Conservation (phyloP, 2,113 vertebrate genomes). For the Lophotis ruficrista region DNA sequence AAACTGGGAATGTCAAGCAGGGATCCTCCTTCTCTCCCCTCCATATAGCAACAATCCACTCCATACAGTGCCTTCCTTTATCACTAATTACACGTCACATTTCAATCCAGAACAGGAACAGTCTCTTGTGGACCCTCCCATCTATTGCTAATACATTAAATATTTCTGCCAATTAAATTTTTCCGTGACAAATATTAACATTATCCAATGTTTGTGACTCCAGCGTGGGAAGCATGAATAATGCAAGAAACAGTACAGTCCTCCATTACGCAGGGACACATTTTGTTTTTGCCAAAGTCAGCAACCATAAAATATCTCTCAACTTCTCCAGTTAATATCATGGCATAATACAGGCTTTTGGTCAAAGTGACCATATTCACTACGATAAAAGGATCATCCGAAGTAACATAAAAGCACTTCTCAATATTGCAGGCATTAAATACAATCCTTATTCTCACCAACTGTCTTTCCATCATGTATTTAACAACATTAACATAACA, state of each 20-base stretch:
- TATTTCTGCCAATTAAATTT: background rate
- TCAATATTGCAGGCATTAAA: background rate
- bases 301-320: conserved; percentile 39
- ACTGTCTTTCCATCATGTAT: background rate
- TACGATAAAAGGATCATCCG: background rate
- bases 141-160: background rate
- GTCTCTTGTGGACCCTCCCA: background rate
- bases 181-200: conserved; percentile 37
- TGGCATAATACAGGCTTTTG: background rate
- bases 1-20: background rate
- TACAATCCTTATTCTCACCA: background rate
- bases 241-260: conserved; percentile 35
- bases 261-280: conserved; percentile 29
- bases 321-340: conserved; percentile 21
- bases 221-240: conserved; percentile 55
- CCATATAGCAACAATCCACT: background rate
- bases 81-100: background rate
- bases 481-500: background rate
- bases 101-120: background rate
- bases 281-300: conserved; percentile 65
- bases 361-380: background rate
- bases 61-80: background rate
- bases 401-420: background rate
- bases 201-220: conserved; percentile 38
- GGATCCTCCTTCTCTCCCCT: background rate